Base-by-base conservation (phyloP, 92 coral and sea anemone species). In the Virgularia gustaviana region DNA sequence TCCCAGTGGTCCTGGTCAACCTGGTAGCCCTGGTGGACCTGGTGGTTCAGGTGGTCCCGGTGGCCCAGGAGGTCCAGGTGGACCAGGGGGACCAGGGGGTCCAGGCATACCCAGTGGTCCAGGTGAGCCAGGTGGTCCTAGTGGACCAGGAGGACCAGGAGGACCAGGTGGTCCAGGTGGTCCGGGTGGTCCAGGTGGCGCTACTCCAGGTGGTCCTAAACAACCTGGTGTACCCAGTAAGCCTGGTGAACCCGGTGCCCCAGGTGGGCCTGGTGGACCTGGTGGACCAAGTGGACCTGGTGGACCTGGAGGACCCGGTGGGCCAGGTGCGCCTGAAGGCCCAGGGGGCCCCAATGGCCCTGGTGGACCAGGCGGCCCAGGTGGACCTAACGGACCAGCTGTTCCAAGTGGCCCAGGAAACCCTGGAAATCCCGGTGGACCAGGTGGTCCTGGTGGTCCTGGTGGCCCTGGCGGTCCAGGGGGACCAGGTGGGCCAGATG, bases 381-480 rank as follows among this genome's bases (percentile, higher is more conserved):
- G 80, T 44, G 85, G 85, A 3, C 87, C 87, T 4, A 83, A 80
- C 2, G 83, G 83, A 1, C 87, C 67, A 36, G 52, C 68, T 25
- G 79, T 49, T 13, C 42, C 87, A 8, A 82, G 31, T 7, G 51
- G 87, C 0, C 86, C 86, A 39, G 78, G 86, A 43, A 62, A 65
- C 24, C 89, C 89, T 54, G 41, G 71, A 2, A 60, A 81, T 16
- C 86, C 86, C 18, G 52, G 22, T 7, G 56, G 61, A 22, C 86
- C 86, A 29, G 72, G 37, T 25, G 70, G 66, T 9, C 87, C 87
- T 15, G 83, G 83, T 51, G 70, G 70, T 49, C 87, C 87, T 65
- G 49, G 85, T 19, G 77, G 74, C 0, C 97, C 97, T 31, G 78
- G 89, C 7, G 96, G 97, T 0, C 96, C 96, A 4, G 85, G 91